Evolutionary conservation across 2,888 invertebrate genomes (phyloP).

Genomic region (Cephalotes varians): DNA sequence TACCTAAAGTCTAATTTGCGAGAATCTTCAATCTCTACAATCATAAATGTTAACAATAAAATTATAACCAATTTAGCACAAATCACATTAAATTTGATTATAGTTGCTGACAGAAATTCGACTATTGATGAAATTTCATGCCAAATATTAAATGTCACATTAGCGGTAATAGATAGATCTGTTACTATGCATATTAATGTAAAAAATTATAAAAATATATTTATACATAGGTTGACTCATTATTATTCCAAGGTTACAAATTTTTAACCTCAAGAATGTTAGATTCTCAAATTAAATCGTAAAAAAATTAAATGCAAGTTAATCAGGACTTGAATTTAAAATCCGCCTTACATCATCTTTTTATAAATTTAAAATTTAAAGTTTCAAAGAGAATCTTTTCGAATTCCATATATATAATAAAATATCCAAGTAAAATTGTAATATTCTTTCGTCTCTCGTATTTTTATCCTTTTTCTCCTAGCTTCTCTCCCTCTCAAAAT

Average conservation of each 20-base stretch:
- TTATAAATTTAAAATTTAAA: not conserved
- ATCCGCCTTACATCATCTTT: not conserved
- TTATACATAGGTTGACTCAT: not conserved
- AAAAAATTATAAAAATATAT: not conserved
- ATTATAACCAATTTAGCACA: constrained; percentile 43
- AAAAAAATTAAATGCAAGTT: not conserved
- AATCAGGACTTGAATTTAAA: not conserved
- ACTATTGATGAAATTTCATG: constrained; percentile 31
- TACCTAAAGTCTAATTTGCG: constrained; percentile 5
- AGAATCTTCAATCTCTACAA: not conserved
- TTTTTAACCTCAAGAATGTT: not conserved
- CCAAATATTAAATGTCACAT: constrained; percentile 33
- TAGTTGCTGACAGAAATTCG: constrained; percentile 46
- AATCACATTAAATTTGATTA: constrained; percentile 43
- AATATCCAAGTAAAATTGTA: not conserved
- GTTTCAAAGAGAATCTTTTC: not conserved
- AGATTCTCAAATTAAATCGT: not conserved
- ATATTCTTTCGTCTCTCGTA: not conserved
- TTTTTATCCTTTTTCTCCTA: not conserved
- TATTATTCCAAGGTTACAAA: not conserved
- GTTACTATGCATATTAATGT: not conserved
- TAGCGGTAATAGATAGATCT: constrained; percentile 10
- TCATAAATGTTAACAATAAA: constrained; percentile 29
- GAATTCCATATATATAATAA: not conserved
- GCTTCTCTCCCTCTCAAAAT: not conserved